Evolutionary conservation across 1,140 invertebrate species (phyloP), one percentile per base, ranked within the genome.

Genomic region (Schlechtendalia chinensis): DNA sequence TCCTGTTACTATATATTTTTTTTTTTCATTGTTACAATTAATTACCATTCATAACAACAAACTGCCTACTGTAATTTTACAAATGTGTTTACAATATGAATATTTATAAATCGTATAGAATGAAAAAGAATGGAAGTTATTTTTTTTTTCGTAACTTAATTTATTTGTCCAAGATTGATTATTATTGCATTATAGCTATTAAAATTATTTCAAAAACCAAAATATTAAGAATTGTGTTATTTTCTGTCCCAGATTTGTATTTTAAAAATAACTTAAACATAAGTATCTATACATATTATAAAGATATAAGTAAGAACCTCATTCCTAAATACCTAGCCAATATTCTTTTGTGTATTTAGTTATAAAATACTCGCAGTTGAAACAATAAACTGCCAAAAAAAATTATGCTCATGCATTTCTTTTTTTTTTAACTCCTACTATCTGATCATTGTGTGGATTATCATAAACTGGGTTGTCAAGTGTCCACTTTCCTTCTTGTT

Each of bases 341-440:
- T 63, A 61, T 61, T 56, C 10, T 75, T 58, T 59, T 77, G 22
- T 79, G 74, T 79, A 61, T 63, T 45, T 63, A 79, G 29, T 50
- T 63, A 77, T 63, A 59, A 79, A 61, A 63, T 59, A 45, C 39
- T 50, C 16, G 17, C 58, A 61, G 39, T 50, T 47, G 32, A 27
- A n/a, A 79, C n/a, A 61, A 79, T 79, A 79, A 61, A 79, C 58
- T 79, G 58, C 74, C 58, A 79, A 79, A 75, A 61, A n/a, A 65
- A 22, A 47, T 17, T 69, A 1, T 69, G 5, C 39, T 69, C 47
- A 8, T 4, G 39, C 4, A 69, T 45, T 67, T 59, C 19, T 19
- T n/a, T 72, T 24, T 58, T 58, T 17, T 74, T 27, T 0, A 50
- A 61, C 27, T 47, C 47, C 39, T 77, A 4, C 16, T 47, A 22